Evolutionary conservation across 2,797 vertebrate species (phyloP).

Genomic region (Sebastes elongatus): DNA sequence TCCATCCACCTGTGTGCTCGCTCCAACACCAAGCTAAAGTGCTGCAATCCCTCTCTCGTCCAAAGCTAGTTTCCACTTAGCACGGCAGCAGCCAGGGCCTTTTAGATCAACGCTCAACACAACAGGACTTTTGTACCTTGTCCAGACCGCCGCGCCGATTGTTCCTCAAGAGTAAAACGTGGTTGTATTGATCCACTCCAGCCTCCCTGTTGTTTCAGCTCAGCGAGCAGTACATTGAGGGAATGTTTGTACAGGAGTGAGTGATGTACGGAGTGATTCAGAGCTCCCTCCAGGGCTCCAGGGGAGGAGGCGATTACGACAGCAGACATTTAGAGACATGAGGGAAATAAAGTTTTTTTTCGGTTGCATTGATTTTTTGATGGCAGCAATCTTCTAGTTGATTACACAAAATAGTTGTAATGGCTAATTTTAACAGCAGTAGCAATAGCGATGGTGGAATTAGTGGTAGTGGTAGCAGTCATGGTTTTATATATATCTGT

Average conservation of each 20-base stretch:
- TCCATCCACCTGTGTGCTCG: background rate
- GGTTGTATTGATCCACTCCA: conserved; percentile 70
- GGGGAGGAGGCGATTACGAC: conserved; percentile 45
- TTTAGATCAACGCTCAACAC: conserved; percentile 38
- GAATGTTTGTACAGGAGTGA: conserved; percentile 70
- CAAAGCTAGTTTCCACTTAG: conserved; percentile 5
- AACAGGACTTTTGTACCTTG: conserved; percentile 43
- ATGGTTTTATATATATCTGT: background rate
- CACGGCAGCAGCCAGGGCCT: background rate
- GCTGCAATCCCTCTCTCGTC: background rate
- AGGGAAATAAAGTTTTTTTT: conserved; percentile 50
- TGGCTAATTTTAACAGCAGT: background rate
- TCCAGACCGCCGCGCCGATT: conserved; percentile 48
- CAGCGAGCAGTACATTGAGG: conserved; percentile 53
- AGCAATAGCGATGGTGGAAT: background rate
- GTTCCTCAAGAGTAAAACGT: conserved; percentile 74
- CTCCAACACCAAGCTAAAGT: background rate
- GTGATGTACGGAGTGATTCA: conserved; percentile 67
- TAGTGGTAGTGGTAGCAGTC: background rate
- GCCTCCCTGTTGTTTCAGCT: conserved; percentile 67
- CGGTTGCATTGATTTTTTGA: conserved; percentile 37
- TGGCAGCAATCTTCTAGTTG: conserved; percentile 5
- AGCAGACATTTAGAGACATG: conserved; percentile 47
- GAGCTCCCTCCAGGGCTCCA: conserved; percentile 36
- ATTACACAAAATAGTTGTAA: conserved; percentile 10